phyloP scores from a whole-genome alignment of 2,113 vertebrate species.

The Pteropus alecto region DNA sequence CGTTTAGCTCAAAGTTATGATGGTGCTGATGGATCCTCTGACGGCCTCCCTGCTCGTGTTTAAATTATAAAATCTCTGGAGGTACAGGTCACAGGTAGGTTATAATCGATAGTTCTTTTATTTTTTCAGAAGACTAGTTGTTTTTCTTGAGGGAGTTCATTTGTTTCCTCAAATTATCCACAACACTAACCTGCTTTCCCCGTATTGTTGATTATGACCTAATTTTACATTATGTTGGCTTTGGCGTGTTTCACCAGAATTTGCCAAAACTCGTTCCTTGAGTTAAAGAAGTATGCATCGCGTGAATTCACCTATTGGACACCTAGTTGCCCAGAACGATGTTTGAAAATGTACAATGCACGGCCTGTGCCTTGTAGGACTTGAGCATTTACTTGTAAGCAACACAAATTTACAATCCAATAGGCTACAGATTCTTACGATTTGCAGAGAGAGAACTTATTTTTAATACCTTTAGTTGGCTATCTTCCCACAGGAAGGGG shows the following conservation, averaged over 20 bases:
- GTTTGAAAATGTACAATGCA: not conserved
- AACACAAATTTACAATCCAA: not conserved
- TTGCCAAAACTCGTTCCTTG: not conserved
- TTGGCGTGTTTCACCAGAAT: not conserved
- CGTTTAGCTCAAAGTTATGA: not conserved
- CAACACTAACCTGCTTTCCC: not conserved
- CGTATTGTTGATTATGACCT: not conserved
- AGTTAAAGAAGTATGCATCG: not conserved
- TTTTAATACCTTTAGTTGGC: not conserved
- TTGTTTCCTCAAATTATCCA: not conserved
- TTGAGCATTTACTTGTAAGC: not conserved
- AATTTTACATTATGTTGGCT: not conserved
- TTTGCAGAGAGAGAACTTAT: not conserved
- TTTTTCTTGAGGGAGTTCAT: not conserved
- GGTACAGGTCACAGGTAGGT: rapidly evolving
- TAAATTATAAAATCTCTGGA: not conserved
- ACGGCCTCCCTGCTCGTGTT: not conserved
- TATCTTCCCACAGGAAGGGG: not conserved
- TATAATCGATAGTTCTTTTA: not conserved
- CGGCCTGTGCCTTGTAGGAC: not conserved
- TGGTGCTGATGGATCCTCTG: not conserved
- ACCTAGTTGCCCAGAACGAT: not conserved
- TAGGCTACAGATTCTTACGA: not conserved
- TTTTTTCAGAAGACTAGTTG: not conserved
- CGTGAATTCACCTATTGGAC: not conserved